A percentile compares a stretch with the other conserved stretches of the same genome.
Evolutionary conservation across 2,888 invertebrate genomes (phyloP).

Genomic region (Tiphia femorata): DNA sequence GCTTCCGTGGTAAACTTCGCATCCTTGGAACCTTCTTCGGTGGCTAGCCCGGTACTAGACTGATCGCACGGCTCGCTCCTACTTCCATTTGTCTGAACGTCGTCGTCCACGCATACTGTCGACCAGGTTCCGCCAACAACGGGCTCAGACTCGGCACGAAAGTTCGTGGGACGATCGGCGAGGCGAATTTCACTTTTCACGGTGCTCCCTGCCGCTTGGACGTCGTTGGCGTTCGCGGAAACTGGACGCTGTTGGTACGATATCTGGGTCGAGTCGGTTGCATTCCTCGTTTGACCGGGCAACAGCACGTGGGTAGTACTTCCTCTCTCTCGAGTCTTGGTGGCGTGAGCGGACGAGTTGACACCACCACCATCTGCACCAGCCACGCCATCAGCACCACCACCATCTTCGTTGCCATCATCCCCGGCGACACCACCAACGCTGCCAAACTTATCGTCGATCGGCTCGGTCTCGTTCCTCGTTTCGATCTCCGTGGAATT

Average conservation of each 20-base stretch:
- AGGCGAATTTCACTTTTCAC: conserved; percentile 8
- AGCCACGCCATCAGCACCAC: no score
- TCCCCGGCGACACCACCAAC: no score
- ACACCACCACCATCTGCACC: no score
- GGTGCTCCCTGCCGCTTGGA: background rate
- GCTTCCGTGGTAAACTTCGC: no score
- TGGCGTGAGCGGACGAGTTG: conserved; percentile 54
- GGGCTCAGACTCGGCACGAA: background rate
- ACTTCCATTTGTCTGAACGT: no score
- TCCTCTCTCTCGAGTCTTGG: conserved; percentile 41
- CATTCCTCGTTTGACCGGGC: conserved; percentile 38
- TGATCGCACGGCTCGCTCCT: no score
- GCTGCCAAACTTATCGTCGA: conserved; percentile 26
- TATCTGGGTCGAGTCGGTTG: conserved; percentile 49
- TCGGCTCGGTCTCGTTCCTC: conserved; percentile 20
- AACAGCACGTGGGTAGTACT: conserved; percentile 44
- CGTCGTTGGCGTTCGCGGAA: conserved; percentile 34
- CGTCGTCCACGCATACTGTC: no score
- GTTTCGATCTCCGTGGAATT: conserved; percentile 26
- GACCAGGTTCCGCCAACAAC: background rate
- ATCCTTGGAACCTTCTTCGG: conserved; percentile 4
- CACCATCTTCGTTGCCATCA: no score
- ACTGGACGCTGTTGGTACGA: conserved; percentile 22
- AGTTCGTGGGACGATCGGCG: background rate
- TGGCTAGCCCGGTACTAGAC: no score